These are phyloP conservation scores for Parus major DNA, from an alignment of 2,113 vertebrate genomes.

Conservation along the genomic window DNA sequence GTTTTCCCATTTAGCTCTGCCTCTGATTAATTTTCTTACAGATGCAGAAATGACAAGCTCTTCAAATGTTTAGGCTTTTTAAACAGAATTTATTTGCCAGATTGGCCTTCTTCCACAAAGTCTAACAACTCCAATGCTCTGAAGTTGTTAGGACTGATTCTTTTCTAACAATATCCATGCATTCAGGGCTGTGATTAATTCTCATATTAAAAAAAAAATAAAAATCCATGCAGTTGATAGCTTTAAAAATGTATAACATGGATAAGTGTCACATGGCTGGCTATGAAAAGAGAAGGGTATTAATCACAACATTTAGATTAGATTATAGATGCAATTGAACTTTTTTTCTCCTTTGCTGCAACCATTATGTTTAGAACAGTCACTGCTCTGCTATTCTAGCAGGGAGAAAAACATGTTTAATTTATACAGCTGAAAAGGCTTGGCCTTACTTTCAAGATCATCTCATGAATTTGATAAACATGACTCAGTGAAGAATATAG, in stretches of 20 bases:
- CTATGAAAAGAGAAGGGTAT: background rate
- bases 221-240: background rate
- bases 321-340: background rate
- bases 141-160: conserved; percentile 16
- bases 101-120: conserved; percentile 6
- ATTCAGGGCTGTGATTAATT: conserved; percentile 20
- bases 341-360: background rate
- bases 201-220: background rate
- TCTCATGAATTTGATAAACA: background rate
- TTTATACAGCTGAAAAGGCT: background rate
- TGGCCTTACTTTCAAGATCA: background rate
- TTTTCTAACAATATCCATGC: background rate
- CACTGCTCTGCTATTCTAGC: background rate
- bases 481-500: background rate
- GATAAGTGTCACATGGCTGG: background rate
- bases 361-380: background rate
- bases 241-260: conserved; percentile 12
- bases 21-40: background rate
- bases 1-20: background rate
- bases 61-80: background rate
- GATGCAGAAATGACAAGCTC: background rate
- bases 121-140: background rate
- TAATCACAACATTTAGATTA: conserved; percentile 34
- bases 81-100: background rate
- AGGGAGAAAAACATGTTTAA: background rate